Percentiles rank a stretch among this genome's conserved stretches.
Evolutionary conservation across 2,888 invertebrate genomes (phyloP).

Genomic region (Eretmocerus hayati): DNA sequence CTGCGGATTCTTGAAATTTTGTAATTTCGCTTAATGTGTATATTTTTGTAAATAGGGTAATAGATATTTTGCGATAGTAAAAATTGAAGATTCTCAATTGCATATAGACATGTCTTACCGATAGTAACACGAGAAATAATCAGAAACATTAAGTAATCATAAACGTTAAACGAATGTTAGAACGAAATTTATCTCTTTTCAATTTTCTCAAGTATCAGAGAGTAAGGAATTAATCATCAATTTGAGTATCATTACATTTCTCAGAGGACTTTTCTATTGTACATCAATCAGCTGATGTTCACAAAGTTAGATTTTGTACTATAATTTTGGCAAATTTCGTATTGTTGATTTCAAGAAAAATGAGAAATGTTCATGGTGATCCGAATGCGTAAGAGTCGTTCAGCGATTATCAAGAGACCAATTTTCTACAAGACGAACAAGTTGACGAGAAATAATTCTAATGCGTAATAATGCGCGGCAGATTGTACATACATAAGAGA

Average conservation of each 20-base stretch:
- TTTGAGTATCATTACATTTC: too few relatives aligned
- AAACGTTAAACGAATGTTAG: too few relatives aligned
- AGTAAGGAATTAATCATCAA: too few relatives aligned
- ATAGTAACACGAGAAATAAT: too few relatives aligned
- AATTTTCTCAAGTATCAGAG: too few relatives aligned
- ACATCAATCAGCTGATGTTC: too few relatives aligned
- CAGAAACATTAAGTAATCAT: too few relatives aligned
- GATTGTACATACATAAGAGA: slow-evolving; percentile 19
- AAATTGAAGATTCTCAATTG: slow-evolving; percentile 21
- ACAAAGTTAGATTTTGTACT: not conserved
- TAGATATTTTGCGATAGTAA: slow-evolving; percentile 36
- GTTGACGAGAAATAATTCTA: not conserved
- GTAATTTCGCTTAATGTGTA: slow-evolving; percentile 45
- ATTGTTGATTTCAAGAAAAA: not conserved
- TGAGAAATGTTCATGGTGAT: not conserved
- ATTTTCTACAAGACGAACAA: slow-evolving; percentile 35
- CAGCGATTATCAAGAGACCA: slow-evolving; percentile 46
- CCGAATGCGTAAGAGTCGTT: slow-evolving; percentile 40
- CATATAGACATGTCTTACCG: slow-evolving; percentile 20
- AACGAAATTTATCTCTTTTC: too few relatives aligned
- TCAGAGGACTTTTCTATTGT: too few relatives aligned
- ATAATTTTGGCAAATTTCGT: not conserved
- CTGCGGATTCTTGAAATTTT: slow-evolving; percentile 10
- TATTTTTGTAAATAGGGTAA: slow-evolving; percentile 43
- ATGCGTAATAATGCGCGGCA: too few relatives aligned